Base-by-base conservation (phyloP, 2,797 vertebrate species). In the Erethizon dorsatum region DNA sequence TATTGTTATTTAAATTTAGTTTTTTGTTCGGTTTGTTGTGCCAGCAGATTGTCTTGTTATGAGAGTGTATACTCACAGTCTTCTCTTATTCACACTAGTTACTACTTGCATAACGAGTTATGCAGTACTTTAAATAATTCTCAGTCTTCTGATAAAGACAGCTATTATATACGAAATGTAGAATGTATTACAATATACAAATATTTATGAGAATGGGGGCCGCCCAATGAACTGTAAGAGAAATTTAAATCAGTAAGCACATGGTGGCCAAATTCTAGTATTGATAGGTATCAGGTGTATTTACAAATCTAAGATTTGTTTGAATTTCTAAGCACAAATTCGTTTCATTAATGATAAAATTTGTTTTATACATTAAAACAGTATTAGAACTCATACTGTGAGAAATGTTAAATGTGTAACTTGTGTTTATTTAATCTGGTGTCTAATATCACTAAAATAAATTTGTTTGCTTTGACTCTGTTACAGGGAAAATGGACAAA, bases 231-330 rank as follows among this genome's bases (percentile, higher is more conserved):
- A 56, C 1, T 63, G 20, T 2, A 50, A n/a, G 7, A 88, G 41
- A 91, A 78, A 61, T 15, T 41, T 22, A 71, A 71, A 63, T 1
- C 78, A 78, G 4, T 59, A 77, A 78, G 3, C 26, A 47, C 1
- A n/a, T 54, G 31, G 18, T 61, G 17, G 18, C 28, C 57, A 75
- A 65, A 77, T 57, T 83, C 17, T 47, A 80, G 69, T 84, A 59
- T 13, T 63, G 8, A 77, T 61, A 41, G 22, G 1, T 82, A 20
- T 28, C 15, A 63, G 14, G 0, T 41, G 4, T 80, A 41, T 82
- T 95, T 92, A 13, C 33, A 84, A 82, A 61, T 93, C 31, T 52
- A 59, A 87, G 11, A 90, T 84, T 80, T 77, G 7, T 71, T 65
- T 95, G 59, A 82, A 50, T 88, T 78, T 83, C 67, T 94, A 13